Evolutionary conservation across 2,797 vertebrate genomes (phyloP).

Genomic region (Champsocephalus esox): DNA sequence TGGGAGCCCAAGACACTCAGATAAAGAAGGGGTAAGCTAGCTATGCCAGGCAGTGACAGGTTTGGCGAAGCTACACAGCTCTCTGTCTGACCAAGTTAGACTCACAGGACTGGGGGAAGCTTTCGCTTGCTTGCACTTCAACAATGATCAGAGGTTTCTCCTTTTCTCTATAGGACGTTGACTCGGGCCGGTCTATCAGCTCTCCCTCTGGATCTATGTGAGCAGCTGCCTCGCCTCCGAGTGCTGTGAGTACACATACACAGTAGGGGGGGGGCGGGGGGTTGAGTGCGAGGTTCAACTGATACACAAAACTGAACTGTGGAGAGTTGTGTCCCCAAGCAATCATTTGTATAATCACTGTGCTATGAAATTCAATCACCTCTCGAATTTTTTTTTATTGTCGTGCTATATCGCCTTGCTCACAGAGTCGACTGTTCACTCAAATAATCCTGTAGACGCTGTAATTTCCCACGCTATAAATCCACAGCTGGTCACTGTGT

Average conservation of each 20-base stretch:
- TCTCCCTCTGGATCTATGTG: conserved; percentile 91
- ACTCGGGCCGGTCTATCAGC: conserved; percentile 90
- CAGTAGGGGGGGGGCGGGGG: not conserved
- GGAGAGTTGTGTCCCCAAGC: conserved; percentile 47
- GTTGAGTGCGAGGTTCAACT: conserved; percentile 36
- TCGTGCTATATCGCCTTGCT: conserved; percentile 48
- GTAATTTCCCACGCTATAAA: conserved; percentile 71
- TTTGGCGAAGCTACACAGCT: conserved; percentile 65
- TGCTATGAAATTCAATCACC: conserved; percentile 65
- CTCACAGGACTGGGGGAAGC: conserved; percentile 52
- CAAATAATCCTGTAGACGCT: conserved; percentile 58
- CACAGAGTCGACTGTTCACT: conserved; percentile 42
- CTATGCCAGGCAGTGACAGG: conserved; percentile 62
- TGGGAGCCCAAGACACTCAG: conserved; percentile 17
- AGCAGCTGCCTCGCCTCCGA: conserved; percentile 92
- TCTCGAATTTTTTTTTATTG: conserved; percentile 13
- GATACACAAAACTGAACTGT: conserved; percentile 58
- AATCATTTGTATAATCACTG: conserved; percentile 47
- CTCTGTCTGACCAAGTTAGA: conserved; percentile 64
- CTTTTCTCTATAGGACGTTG: conserved; percentile 87
- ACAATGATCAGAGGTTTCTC: conserved; percentile 68
- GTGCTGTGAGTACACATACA: conserved; percentile 89
- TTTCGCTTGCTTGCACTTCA: conserved; percentile 60
- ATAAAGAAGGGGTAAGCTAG: conserved; percentile 41
- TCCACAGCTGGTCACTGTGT: conserved; percentile 71